Evolutionary conservation across 2,113 vertebrate genomes (phyloP), one percentile per base, ranked within the genome.

Genomic region (Suncus etruscus): DNA sequence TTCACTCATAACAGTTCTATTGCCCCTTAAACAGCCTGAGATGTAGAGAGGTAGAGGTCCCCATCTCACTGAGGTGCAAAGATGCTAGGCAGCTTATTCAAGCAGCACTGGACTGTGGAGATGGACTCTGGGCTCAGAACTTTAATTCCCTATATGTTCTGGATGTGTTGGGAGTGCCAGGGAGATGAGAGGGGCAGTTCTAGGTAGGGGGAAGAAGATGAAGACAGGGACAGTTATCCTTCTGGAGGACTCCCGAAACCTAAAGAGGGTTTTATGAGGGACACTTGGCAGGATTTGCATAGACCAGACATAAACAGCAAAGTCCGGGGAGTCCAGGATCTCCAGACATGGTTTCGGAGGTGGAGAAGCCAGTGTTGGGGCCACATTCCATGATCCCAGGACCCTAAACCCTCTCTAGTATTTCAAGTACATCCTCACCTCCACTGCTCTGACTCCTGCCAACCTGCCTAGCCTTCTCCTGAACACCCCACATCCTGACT

Each of bases 31-130:
- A 47, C 15, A 24, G 14, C 7, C n/a, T 18, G 22, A 25, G 45
- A 80, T 8, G 48, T 6, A 27, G 10, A 39, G 10, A 39, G 4
- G 2, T 54, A 10, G 51, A 12, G 51, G 51, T 12, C 51, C 51
- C 51, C 51, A 54, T 15, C 51, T 54, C 51, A 73, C 45, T 11
- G 70, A 94, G 83, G 27, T 45, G 22, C 6, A 0, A 4, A 12
- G 78, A 73, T 20, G 22, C 65, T 68, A 39, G 58, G 29, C 10
- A 48, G 29, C 47, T 27, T 2, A 66, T 27, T 8, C 3, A 61
- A 78, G 39, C 25, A 9, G 3, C 1, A 0, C 0, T 22, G 54
- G 61, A 47, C 29, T 39, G 11, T 8, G 0, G 15, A 73, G 22
- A 1, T 65, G 70, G 66, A 45, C 0, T 14, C 11, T 22, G 25